These are phyloP conservation scores for Dexiosoma caninum DNA, from an alignment of 2,888 invertebrate genomes.

Conservation along the genomic window DNA sequence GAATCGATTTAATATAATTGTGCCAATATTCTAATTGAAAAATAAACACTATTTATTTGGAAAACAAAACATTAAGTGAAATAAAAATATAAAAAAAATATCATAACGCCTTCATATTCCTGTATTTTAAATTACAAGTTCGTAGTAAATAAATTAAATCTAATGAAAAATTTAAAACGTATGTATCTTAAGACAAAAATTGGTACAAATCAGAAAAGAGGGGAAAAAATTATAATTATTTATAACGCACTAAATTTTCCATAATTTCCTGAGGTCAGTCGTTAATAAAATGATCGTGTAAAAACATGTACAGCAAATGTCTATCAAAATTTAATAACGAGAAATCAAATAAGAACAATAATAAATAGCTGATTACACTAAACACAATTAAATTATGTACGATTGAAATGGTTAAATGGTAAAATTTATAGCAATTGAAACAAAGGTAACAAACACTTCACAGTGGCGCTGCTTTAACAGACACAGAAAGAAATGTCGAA, in stretches of 20 bases:
- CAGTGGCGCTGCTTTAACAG: no score
- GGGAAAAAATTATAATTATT: not conserved
- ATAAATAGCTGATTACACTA: conserved; percentile 54
- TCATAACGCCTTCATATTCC: no score
- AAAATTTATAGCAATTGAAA: conserved; percentile 3
- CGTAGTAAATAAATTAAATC: conserved; percentile 9
- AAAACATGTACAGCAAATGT: conserved; percentile 41
- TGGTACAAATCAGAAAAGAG: not conserved
- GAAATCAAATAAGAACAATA: conserved; percentile 60
- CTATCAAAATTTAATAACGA: conserved; percentile 48
- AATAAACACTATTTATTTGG: no score
- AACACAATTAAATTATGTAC: conserved; percentile 50
- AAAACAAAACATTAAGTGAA: no score
- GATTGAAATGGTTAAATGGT: conserved; percentile 34
- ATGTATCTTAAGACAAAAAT: not conserved
- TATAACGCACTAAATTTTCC: conserved; percentile 37
- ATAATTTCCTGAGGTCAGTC: conserved; percentile 57
- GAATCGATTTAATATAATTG: no score
- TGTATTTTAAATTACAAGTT: not conserved
- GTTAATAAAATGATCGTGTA: conserved; percentile 48
- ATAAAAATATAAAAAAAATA: no score
- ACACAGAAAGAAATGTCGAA: no score
- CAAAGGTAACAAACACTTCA: not conserved
- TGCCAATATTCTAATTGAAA: no score
- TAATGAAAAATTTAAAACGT: conserved; percentile 5